phyloP scores from a whole-genome alignment of 37 sponge, comb jelly and placozoan genomes.

The Beroe forskalii region DNA sequence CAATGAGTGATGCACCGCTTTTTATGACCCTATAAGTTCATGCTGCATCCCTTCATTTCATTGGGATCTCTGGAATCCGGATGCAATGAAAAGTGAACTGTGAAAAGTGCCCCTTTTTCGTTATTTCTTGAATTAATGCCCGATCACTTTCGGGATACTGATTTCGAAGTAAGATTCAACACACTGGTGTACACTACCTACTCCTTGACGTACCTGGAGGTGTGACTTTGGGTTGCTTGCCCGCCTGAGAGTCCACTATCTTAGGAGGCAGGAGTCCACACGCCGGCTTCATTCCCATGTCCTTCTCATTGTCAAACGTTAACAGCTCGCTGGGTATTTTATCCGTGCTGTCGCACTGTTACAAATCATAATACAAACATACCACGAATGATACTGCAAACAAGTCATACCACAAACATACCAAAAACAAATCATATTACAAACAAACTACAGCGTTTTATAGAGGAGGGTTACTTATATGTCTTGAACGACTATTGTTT shows the following conservation, averaged over 20 bases:
- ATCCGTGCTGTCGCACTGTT: conserved; percentile 57
- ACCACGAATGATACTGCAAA: not conserved
- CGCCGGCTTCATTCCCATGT: conserved; percentile 73
- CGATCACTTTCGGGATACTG: no score
- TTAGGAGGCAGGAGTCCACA: conserved; percentile 69
- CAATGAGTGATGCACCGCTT: not conserved
- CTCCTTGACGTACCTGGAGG: conserved; percentile 6
- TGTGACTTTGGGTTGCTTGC: not conserved
- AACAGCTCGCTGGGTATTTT: conserved; percentile 44
- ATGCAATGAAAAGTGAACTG: no score
- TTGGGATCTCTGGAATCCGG: no score
- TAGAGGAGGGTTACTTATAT: no score
- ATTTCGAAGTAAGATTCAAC: no score
- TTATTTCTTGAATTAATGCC: no score
- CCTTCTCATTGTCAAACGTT: conserved; percentile 60
- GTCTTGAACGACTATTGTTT: no score
- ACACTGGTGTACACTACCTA: no score
- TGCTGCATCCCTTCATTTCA: not conserved
- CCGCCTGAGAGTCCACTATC: not conserved
- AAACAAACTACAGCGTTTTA: not conserved
- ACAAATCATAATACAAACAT: no score
- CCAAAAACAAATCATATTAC: not conserved
- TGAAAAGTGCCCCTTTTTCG: no score
- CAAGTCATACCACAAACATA: not conserved
- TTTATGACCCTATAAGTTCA: not conserved